Conservation (phyloP, 2,888 invertebrate species). For the Cantharis nigra region DNA sequence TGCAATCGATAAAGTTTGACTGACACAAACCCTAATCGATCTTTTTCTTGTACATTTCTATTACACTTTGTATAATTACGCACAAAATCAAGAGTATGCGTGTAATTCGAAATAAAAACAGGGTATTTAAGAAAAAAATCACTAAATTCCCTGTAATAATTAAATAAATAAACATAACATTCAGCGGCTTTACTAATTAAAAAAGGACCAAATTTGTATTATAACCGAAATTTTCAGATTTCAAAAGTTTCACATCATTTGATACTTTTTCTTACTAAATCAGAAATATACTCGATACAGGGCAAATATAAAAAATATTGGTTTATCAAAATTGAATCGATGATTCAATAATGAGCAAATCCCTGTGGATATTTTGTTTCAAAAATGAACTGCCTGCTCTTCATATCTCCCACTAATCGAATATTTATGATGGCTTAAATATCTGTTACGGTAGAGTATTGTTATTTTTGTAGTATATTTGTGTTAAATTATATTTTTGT, state of each 20-base stretch:
- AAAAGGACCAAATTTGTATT: slow-evolving; percentile 26
- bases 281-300: neutral
- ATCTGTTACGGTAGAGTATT: slow-evolving; percentile 32
- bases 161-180: slow-evolving; percentile 6
- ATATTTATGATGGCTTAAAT: slow-evolving; percentile 27
- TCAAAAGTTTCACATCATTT: neutral
- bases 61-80: slow-evolving; percentile 27
- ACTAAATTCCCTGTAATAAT: slow-evolving; percentile 22
- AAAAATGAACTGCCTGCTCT: slow-evolving; percentile 6
- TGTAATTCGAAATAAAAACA: slow-evolving; percentile 24
- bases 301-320: neutral
- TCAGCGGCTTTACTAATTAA: slow-evolving; percentile 16
- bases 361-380: slow-evolving; percentile 4
- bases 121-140: slow-evolving; percentile 26
- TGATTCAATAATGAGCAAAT: neutral
- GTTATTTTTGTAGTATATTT: slow-evolving; percentile 34
- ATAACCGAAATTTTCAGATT: slow-evolving; percentile 8
- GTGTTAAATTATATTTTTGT: slow-evolving; percentile 37
- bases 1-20: slow-evolving; percentile 10
- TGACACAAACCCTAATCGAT: slow-evolving; percentile 18
- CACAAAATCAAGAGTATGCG: slow-evolving; percentile 26
- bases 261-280: neutral
- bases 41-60: slow-evolving; percentile 22
- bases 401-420: slow-evolving; percentile 18
- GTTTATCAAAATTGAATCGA: slow-evolving; percentile 14